These are phyloP conservation scores for Acipenser transmontanus DNA, from an alignment of 2,797 vertebrate species.

Conservation along the genomic window DNA sequence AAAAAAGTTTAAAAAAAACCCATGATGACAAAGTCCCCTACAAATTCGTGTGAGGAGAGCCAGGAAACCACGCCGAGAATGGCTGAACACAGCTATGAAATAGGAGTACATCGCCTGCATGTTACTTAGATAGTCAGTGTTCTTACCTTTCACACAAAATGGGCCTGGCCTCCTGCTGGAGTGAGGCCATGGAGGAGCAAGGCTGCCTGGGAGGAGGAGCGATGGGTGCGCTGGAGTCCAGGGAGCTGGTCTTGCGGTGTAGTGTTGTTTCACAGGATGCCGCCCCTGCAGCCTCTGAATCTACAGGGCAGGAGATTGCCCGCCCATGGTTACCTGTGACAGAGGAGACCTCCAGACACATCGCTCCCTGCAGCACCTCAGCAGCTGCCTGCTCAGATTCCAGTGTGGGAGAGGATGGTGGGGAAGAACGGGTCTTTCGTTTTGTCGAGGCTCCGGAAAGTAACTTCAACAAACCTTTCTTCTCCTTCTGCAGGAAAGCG, in stretches of 20 bases:
- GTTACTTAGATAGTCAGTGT: neutral
- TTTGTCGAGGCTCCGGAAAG: slow-evolving; percentile 84
- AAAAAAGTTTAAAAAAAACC: too few species aligned
- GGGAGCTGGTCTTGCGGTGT: slow-evolving; percentile 63
- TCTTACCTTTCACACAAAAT: slow-evolving; percentile 89
- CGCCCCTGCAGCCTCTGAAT: slow-evolving; percentile 49
- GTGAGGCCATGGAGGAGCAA: slow-evolving; percentile 81
- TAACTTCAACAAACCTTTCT: slow-evolving; percentile 89
- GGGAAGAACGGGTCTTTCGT: slow-evolving; percentile 82
- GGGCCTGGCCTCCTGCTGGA: slow-evolving; percentile 77
- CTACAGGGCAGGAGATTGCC: slow-evolving; percentile 39
- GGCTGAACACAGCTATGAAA: too few species aligned
- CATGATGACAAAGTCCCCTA: too few species aligned
- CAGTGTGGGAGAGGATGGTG: slow-evolving; percentile 85
- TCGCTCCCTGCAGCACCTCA: slow-evolving; percentile 73
- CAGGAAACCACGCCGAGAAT: too few species aligned
- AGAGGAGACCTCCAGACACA: slow-evolving; percentile 67
- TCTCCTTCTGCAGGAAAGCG: slow-evolving; percentile 75
- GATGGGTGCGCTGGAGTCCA: slow-evolving; percentile 70
- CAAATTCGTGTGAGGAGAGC: too few species aligned
- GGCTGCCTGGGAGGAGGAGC: slow-evolving; percentile 91
- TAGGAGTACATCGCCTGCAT: too few species aligned
- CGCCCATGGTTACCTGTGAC: slow-evolving; percentile 35
- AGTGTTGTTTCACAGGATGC: slow-evolving; percentile 49
- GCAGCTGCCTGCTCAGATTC: slow-evolving; percentile 71